Conservation (phyloP, 2,113 vertebrate species). For the Vulpes lagopus region DNA sequence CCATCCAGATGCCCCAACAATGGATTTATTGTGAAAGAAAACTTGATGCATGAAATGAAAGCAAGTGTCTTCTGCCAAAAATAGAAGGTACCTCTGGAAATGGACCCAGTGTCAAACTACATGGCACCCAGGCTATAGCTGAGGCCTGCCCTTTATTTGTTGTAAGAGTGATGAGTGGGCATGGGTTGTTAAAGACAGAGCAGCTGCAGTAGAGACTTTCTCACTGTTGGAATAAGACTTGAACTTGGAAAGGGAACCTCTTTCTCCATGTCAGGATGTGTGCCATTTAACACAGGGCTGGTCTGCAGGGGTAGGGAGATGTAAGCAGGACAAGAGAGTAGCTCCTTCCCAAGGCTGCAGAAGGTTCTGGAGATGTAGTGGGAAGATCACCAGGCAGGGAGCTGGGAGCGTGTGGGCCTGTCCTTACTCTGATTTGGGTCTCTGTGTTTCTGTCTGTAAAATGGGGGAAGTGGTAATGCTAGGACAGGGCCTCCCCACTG, state of each 20-base stretch:
- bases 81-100: not conserved
- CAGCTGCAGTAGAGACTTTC: not conserved
- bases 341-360: not conserved
- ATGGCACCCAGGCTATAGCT: fast-evolving
- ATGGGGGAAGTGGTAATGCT: not conserved
- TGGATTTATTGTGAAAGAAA: not conserved
- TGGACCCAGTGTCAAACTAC: not conserved
- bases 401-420: not conserved
- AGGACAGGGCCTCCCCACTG: too few relatives aligned
- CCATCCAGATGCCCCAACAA: not conserved
- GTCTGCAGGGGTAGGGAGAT: not conserved
- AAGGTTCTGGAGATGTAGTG: not conserved
- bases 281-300: not conserved
- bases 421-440: not conserved
- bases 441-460: not conserved
- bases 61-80: not conserved
- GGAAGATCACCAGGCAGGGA: not conserved
- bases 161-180: too few relatives aligned
- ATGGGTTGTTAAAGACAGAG: not conserved
- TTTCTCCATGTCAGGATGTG: not conserved
- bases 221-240: not conserved
- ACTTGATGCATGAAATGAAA: not conserved
- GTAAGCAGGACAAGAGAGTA: not conserved
- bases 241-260: not conserved
- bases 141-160: not conserved